A percentile compares a stretch with the other conserved stretches of the same genome.
phyloP scores from a whole-genome alignment of 2,888 invertebrate species.

The Orchestes rusci region DNA sequence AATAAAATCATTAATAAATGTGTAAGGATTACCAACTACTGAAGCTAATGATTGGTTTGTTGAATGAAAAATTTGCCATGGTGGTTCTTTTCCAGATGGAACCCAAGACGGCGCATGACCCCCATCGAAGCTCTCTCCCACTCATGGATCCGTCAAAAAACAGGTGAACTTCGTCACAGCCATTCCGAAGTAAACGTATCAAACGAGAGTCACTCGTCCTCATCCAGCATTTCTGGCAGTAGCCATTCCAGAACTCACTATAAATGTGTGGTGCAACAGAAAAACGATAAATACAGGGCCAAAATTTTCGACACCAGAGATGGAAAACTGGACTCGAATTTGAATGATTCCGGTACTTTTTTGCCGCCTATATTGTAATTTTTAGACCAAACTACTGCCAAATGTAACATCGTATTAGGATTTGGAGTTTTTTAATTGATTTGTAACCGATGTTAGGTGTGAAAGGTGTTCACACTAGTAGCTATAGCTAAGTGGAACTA shows the following conservation, averaged over 20 bases:
- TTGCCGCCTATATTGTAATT: slow-evolving; percentile 54
- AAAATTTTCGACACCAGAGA: slow-evolving; percentile 42
- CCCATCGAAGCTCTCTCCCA: slow-evolving; percentile 86
- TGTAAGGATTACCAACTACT: too few species aligned
- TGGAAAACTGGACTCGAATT: slow-evolving; percentile 43
- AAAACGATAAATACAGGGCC: slow-evolving; percentile 42
- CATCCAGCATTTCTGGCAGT: slow-evolving; percentile 37
- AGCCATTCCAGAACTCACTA: slow-evolving; percentile 30
- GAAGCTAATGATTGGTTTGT: too few species aligned
- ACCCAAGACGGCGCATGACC: slow-evolving; percentile 83
- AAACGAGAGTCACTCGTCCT: slow-evolving; percentile 36
- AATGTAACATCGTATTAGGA: slow-evolving; percentile 6
- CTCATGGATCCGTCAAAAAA: slow-evolving; percentile 55
- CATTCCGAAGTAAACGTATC: slow-evolving; percentile 46
- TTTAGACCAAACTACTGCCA: slow-evolving; percentile 20
- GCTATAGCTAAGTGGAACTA: slow-evolving; percentile 15
- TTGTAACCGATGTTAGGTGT: too few species aligned
- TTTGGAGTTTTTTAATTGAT: too few species aligned
- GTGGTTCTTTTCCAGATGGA: slow-evolving; percentile 89
- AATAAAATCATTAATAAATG: too few species aligned
- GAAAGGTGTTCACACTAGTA: neutral
- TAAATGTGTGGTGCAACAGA: slow-evolving; percentile 36
- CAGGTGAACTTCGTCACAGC: slow-evolving; percentile 45
- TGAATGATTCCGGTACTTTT: slow-evolving; percentile 58
- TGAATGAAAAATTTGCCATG: too few species aligned